Base-by-base conservation (phyloP, 2,113 vertebrate species). In the Corythoichthys intestinalis region DNA sequence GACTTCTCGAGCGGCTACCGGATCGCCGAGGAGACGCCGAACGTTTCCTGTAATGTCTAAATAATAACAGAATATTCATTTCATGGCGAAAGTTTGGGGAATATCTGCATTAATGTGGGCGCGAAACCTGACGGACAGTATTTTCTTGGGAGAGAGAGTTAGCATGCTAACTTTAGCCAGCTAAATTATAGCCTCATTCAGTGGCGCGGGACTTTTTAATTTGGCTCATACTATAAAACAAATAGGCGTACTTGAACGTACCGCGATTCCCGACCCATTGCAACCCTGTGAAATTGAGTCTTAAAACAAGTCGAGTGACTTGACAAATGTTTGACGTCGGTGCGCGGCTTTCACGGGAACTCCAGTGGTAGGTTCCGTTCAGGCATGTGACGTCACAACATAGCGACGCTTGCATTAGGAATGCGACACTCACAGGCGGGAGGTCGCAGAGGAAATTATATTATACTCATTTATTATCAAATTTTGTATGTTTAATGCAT, bases 41-140 rank as follows among this genome's bases (percentile, higher is more conserved):
- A 2, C 96, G 94, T 69, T 99, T 99, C 70, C 97, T 93, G 35
- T 99, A 99, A 72, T 99, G 97, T 78, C 97, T 98, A 2, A 14
- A 38, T 0, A 48, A 54, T 0, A 15, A 11, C 9, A 1, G 17
- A 65, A 0, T 1, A 28, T 10, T 15, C 0, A 2, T 3, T 8
- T 11, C 11, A 52, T 7, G 1, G 7, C 1, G 20, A 64, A 44
- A 4, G 35, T 11, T 8, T 44, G 9, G 6, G 12, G 20, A 28
- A 28, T 28, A 28, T 28, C 20, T 28, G 20, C 20, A 28, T 28
- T 28, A 39, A 28, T 10, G 4, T 7, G 10, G 2, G 20, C 6
- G 1, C 41, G 5, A 63, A 14, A 7, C 39, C 20, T 12, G 9
- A 6, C 37, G 17, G 39, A 34, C 39, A 13, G 7, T 35, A n/a